phyloP scores from a whole-genome alignment of 2,797 vertebrate genomes.

The Artibeus lituratus region DNA sequence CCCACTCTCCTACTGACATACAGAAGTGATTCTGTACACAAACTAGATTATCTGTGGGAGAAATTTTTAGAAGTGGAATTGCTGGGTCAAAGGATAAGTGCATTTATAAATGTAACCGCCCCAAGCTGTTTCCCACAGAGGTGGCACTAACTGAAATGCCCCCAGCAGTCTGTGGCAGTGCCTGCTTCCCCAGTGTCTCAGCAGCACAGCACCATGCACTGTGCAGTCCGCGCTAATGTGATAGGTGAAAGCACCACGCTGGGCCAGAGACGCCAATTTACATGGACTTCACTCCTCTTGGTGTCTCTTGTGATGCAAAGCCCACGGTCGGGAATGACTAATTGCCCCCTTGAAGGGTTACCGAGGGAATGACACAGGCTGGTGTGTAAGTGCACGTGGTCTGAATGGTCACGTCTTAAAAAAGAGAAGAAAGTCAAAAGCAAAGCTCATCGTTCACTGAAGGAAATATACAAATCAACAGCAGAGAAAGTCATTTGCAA shows the following conservation, averaged over 20 bases:
- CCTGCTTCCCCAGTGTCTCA: not conserved
- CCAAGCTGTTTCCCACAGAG: not conserved
- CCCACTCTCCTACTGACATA: not conserved
- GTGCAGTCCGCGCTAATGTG: not conserved
- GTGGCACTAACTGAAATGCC: not conserved
- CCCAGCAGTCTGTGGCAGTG: not conserved
- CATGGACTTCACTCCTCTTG: not conserved
- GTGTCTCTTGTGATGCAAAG: not conserved
- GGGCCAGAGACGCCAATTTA: not conserved
- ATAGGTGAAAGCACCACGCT: not conserved
- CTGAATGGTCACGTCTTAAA: not conserved
- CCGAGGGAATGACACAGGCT: not conserved
- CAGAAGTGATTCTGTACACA: not conserved
- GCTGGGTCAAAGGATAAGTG: not conserved
- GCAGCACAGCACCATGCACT: not conserved
- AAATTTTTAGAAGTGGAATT: not conserved
- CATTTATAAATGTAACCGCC: not conserved
- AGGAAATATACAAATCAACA: slow-evolving; percentile 74
- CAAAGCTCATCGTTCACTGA: slow-evolving; percentile 32
- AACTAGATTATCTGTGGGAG: not conserved
- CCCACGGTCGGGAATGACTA: not conserved
- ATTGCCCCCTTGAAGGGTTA: not conserved
- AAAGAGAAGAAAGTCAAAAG: slow-evolving; percentile 59
- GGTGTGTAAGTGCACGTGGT: not conserved
- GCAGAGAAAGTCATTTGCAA: slow-evolving; percentile 77